phyloP scores from a whole-genome alignment of 2,113 vertebrate genomes.

The Amphilophus citrinellus region DNA sequence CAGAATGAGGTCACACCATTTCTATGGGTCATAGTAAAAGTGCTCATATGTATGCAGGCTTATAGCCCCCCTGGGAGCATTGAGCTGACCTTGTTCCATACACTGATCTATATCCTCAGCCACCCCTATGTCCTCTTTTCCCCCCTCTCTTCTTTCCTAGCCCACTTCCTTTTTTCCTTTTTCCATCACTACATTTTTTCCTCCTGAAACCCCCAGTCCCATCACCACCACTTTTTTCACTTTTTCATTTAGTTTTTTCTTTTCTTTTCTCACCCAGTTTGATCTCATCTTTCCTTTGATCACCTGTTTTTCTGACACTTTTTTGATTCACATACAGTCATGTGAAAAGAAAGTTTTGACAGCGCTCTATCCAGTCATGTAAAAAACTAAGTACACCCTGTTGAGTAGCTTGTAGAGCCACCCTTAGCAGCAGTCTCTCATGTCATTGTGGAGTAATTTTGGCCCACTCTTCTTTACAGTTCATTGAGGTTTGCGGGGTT shows the following conservation, averaged over 20 bases:
- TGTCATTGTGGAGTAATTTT: not conserved
- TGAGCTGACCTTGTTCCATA: slow-evolving; percentile 74
- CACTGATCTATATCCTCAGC: slow-evolving; percentile 78
- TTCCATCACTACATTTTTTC: slow-evolving; percentile 53
- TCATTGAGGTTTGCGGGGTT: not conserved
- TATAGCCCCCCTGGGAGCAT: slow-evolving; percentile 60
- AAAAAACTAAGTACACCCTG: not conserved
- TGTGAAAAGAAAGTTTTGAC: not conserved
- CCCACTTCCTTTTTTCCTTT: slow-evolving; percentile 26
- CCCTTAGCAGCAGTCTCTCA: not conserved
- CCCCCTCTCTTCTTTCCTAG: slow-evolving; percentile 18
- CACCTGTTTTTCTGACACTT: not conserved
- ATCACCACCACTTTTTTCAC: not conserved
- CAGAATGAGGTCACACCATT: slow-evolving; percentile 72
- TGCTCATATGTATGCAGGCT: slow-evolving; percentile 78
- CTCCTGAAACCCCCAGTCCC: slow-evolving; percentile 3
- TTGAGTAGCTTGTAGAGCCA: not conserved
- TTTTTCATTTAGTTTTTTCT: slow-evolving; percentile 30
- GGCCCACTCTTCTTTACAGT: not conserved
- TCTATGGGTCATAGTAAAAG: slow-evolving; percentile 74
- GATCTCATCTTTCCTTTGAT: slow-evolving; percentile 12
- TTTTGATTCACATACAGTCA: slow-evolving; percentile 26
- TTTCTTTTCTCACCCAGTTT: slow-evolving; percentile 12
- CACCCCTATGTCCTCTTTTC: slow-evolving; percentile 52
- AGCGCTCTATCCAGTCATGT: not conserved